Conservation (phyloP, 92 coral and sea anemone species). For the Epizoanthus scotinus region DNA sequence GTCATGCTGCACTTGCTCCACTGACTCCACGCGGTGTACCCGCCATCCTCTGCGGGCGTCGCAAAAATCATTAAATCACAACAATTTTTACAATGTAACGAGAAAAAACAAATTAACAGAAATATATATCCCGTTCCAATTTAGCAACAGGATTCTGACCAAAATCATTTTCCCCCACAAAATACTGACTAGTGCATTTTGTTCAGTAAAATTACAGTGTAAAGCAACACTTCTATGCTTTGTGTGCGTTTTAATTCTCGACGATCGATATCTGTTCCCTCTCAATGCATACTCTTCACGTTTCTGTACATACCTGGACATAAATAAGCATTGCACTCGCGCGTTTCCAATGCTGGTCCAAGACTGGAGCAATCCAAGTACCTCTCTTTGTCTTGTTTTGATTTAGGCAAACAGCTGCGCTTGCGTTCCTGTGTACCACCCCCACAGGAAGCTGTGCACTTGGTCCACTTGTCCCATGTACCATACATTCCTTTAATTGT, state of each 20-base stretch:
- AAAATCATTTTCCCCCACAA: too few species aligned
- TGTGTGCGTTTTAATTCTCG: too few species aligned
- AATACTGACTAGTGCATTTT: too few species aligned
- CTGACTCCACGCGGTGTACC: slow-evolving; percentile 84
- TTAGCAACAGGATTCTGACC: too few species aligned
- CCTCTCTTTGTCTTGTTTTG: slow-evolving; percentile 67
- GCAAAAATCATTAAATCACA: background rate
- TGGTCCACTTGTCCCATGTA: slow-evolving; percentile 82
- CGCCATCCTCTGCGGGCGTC: slow-evolving; percentile 69
- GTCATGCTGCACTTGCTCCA: slow-evolving; percentile 90
- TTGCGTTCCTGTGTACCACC: slow-evolving; percentile 95
- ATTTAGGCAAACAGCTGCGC: slow-evolving; percentile 77
- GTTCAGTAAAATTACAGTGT: too few species aligned
- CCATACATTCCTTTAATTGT: slow-evolving; percentile 78
- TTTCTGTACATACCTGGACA: slow-evolving; percentile 75
- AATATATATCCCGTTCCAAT: too few species aligned
- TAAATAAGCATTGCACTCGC: slow-evolving; percentile 80
- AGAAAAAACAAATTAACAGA: background rate
- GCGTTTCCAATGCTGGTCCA: slow-evolving; percentile 86
- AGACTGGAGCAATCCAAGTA: slow-evolving; percentile 77
- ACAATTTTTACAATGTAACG: background rate
- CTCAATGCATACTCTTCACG: background rate
- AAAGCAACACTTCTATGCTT: too few species aligned
- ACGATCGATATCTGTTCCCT: too few species aligned
- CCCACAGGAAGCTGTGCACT: slow-evolving; percentile 89